These are phyloP conservation scores for Leptosomus discolor DNA, from an alignment of 2,113 vertebrate genomes.

Conservation along the genomic window DNA sequence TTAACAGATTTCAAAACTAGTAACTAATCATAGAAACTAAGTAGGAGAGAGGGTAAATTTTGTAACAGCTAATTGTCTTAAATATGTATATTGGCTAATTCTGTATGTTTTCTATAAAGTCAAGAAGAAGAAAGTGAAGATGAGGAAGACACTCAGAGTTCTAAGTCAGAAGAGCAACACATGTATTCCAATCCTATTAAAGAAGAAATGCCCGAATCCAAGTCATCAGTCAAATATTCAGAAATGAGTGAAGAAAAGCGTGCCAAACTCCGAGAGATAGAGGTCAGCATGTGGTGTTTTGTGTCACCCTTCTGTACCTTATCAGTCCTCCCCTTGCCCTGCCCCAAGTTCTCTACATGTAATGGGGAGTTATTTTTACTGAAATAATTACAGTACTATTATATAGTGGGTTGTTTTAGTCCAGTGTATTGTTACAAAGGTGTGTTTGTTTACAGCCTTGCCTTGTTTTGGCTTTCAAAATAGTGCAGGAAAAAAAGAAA, in stretches of 20 bases:
- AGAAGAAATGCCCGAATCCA: conserved; percentile 88
- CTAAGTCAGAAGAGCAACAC: conserved; percentile 86
- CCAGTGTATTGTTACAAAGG: neutral
- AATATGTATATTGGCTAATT: neutral
- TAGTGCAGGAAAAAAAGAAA: neutral
- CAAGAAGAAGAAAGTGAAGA: conserved; percentile 86
- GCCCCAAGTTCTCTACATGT: neutral
- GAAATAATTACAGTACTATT: neutral
- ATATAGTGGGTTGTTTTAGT: neutral
- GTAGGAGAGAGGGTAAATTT: neutral
- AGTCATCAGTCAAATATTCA: conserved; percentile 83
- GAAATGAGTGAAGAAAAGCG: conserved; percentile 98
- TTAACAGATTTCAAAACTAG: neutral
- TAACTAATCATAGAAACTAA: neutral
- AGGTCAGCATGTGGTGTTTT: conserved; percentile 74
- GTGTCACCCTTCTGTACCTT: neutral
- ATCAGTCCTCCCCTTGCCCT: neutral
- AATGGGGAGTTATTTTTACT: neutral
- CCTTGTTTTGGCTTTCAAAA: neutral
- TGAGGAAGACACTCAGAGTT: conserved; percentile 87
- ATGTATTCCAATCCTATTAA: conserved; percentile 86
- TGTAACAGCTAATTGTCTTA: neutral
- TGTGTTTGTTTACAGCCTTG: neutral
- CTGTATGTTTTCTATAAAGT: conserved; percentile 67
- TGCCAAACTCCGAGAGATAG: conserved; percentile 94